phyloP scores from a whole-genome alignment of 2,888 invertebrate species.

The Eremobia ochroleuca region DNA sequence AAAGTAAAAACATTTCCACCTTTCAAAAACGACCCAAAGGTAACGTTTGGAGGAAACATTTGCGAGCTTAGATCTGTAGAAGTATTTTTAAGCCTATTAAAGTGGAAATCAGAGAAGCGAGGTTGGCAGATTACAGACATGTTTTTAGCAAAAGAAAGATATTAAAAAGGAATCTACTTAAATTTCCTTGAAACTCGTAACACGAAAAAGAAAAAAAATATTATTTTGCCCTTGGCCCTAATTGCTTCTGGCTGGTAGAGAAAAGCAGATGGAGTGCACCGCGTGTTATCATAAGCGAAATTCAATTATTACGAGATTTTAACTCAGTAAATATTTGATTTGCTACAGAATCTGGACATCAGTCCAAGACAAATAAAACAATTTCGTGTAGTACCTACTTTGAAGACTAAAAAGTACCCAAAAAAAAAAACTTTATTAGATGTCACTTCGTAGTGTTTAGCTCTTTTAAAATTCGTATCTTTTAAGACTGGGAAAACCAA shows the following conservation, averaged over 20 bases:
- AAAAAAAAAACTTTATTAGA: neutral
- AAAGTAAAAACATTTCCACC: slow-evolving; percentile 71
- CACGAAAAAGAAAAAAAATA: slow-evolving; percentile 70
- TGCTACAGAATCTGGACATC: neutral
- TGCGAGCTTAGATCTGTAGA: slow-evolving; percentile 29
- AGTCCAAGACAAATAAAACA: neutral
- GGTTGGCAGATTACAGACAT: slow-evolving; percentile 53
- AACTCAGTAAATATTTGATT: slow-evolving; percentile 27
- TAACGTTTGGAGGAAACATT: slow-evolving; percentile 63
- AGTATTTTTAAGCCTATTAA: slow-evolving; percentile 29
- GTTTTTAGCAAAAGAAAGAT: slow-evolving; percentile 54
- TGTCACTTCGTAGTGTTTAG: neutral
- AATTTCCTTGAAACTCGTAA: slow-evolving; percentile 70
- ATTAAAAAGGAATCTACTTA: slow-evolving; percentile 73
- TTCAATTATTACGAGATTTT: slow-evolving; percentile 62
- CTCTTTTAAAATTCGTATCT: neutral
- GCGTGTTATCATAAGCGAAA: slow-evolving; percentile 58
- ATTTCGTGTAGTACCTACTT: neutral
- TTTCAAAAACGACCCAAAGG: slow-evolving; percentile 66
- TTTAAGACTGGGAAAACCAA: neutral
- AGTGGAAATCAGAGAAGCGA: slow-evolving; percentile 17
- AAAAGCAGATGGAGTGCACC: slow-evolving; percentile 58
- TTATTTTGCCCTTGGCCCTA: slow-evolving; percentile 70
- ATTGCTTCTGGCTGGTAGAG: slow-evolving; percentile 69
- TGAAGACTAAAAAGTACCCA: neutral